Evolutionary conservation across 2,888 invertebrate species (phyloP).

Genomic region (Cantharis lateralis): DNA sequence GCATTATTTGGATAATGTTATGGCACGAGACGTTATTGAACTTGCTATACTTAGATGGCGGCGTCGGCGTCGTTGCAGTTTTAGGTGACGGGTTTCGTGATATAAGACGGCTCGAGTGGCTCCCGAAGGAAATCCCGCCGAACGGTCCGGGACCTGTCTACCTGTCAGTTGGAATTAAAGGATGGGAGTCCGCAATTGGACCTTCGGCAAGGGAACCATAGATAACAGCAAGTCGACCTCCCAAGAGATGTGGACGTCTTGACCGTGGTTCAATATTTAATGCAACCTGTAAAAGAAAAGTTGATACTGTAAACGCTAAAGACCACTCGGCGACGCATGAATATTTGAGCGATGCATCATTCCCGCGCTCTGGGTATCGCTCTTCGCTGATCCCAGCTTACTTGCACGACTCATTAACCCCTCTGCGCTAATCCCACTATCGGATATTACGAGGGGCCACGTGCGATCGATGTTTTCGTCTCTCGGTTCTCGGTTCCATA

Average conservation of each 20-base stretch:
- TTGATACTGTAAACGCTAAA: constrained; percentile 48
- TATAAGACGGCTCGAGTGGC: constrained; percentile 50
- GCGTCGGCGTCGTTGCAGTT: constrained; percentile 34
- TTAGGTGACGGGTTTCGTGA: constrained; percentile 40
- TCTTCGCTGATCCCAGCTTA: constrained; percentile 58
- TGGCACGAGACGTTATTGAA: background rate
- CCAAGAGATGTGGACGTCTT: constrained; percentile 47
- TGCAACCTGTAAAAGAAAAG: constrained; percentile 44
- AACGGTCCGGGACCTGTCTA: constrained; percentile 52
- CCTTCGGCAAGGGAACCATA: constrained; percentile 50
- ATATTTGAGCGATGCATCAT: constrained; percentile 55
- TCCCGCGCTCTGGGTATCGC: constrained; percentile 49
- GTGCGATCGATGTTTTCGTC: constrained; percentile 37
- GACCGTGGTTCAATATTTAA: constrained; percentile 54
- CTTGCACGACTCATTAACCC: constrained; percentile 60
- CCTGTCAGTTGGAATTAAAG: constrained; percentile 65
- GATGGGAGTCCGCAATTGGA: constrained; percentile 56
- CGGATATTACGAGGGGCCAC: constrained; percentile 51
- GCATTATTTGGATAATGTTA: background rate
- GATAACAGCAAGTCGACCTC: constrained; percentile 51
- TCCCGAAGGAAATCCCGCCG: constrained; percentile 53
- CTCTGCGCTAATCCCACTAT: constrained; percentile 57
- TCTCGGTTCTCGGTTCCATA: constrained; percentile 9
- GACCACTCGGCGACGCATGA: constrained; percentile 47
- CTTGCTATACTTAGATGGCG: constrained; percentile 14